A percentile compares a stretch with the other conserved stretches of the same genome.
Evolutionary conservation across 2,797 vertebrate species (phyloP).

Genomic region (Paramormyrops hopkinsi): DNA sequence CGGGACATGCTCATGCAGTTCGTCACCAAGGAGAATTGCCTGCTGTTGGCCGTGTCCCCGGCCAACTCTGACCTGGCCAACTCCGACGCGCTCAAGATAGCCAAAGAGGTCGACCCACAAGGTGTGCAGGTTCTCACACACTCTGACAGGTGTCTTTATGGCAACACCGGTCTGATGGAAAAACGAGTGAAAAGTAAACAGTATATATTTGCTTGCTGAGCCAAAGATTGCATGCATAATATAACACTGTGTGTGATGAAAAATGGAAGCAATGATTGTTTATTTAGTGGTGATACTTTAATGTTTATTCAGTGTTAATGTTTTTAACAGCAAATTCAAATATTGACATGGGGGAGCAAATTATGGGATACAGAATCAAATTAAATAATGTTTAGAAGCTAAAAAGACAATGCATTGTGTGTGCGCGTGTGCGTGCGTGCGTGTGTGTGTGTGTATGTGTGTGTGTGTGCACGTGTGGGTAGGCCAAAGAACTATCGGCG

Average conservation of each 20-base stretch:
- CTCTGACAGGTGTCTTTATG: background rate
- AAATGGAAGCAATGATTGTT: background rate
- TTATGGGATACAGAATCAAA: background rate
- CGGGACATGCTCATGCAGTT: slow-evolving; percentile 91
- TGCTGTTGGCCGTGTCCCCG: slow-evolving; percentile 84
- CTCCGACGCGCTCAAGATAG: slow-evolving; percentile 88
- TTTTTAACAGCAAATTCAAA: background rate
- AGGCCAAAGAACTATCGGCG: slow-evolving; percentile 79
- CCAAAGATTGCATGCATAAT: background rate
- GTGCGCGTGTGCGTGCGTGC: background rate
- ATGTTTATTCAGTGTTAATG: background rate
- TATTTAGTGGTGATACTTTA: background rate
- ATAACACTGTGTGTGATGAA: background rate
- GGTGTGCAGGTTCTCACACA: slow-evolving; percentile 53
- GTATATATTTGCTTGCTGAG: background rate
- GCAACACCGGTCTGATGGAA: background rate
- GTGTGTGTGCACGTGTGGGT: background rate
- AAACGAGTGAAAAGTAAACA: background rate
- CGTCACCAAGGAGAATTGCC: slow-evolving; percentile 91
- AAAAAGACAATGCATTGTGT: background rate
- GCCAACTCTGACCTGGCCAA: slow-evolving; percentile 93
- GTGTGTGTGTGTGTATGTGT: background rate
- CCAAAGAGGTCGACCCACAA: slow-evolving; percentile 92
- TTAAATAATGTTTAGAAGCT: background rate
- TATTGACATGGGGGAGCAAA: background rate